Evolutionary conservation across 2,888 invertebrate species (phyloP).

Genomic region (Lithophane semibrunnea): DNA sequence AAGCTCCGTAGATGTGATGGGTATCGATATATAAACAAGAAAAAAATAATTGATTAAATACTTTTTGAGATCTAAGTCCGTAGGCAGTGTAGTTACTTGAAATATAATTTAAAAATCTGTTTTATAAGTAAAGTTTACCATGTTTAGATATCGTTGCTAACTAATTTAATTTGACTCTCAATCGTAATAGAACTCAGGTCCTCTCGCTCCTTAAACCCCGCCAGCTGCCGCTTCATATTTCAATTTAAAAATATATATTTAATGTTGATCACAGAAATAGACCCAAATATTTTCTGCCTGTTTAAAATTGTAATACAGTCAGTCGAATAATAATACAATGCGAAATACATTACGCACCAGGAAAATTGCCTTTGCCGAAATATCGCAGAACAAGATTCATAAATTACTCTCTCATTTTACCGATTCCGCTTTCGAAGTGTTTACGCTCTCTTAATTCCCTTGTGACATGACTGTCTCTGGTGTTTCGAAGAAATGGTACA

Average conservation of each 20-base stretch:
- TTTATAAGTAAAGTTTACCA: background rate
- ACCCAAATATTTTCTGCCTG: background rate
- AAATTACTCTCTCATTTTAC: slow-evolving; percentile 34
- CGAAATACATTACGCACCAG: slow-evolving; percentile 31
- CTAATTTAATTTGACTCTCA: background rate
- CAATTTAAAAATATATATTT: background rate
- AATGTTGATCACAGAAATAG: background rate
- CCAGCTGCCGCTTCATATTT: background rate
- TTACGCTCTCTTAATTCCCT: slow-evolving; percentile 32
- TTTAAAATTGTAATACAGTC: background rate
- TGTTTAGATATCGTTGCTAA: background rate
- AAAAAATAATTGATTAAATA: background rate
- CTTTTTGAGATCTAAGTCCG: background rate
- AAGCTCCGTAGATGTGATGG: background rate
- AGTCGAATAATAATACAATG: slow-evolving; percentile 7
- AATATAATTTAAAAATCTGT: too few species aligned
- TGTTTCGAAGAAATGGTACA: slow-evolving; percentile 25
- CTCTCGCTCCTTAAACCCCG: background rate
- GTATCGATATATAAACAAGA: background rate
- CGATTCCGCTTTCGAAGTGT: slow-evolving; percentile 31
- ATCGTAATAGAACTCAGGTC: background rate
- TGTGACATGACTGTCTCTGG: slow-evolving; percentile 11
- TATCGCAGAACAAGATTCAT: slow-evolving; percentile 22
- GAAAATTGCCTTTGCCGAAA: slow-evolving; percentile 13
- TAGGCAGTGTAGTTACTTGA: background rate